Evolutionary conservation across 1,140 invertebrate genomes (phyloP).

Genomic region (Aradophagus sp.): DNA sequence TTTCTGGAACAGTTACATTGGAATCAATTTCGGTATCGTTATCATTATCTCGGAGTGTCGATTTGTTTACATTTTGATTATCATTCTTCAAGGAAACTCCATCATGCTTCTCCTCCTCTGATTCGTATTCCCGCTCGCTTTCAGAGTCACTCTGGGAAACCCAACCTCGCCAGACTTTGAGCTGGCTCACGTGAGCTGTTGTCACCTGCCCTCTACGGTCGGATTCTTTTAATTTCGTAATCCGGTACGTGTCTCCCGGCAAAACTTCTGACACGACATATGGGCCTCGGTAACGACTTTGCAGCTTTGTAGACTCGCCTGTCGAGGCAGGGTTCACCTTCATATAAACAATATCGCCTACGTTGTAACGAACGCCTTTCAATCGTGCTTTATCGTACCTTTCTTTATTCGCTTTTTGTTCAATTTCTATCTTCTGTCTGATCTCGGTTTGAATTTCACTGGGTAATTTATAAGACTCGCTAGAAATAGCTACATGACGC

Average conservation of each 20-base stretch:
- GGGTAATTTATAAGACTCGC: conserved; percentile 21
- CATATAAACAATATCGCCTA: conserved; percentile 10
- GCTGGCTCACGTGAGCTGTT: conserved; percentile 6
- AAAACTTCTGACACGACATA: conserved; percentile 1
- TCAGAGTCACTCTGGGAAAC: no score
- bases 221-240: conserved; percentile 28
- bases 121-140: no score
- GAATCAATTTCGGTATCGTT: no score
- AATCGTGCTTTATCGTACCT: conserved; percentile 25
- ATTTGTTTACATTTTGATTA: no score
- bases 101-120: no score
- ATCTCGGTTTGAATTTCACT: conserved; percentile 9
- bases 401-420: conserved; percentile 26
- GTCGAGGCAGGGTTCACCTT: conserved; percentile 6
- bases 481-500: conserved; percentile 6
- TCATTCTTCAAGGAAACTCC: no score
- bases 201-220: neutral
- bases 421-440: neutral
- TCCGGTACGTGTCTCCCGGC: conserved; percentile 38
- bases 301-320: conserved; percentile 22
- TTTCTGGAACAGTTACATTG: no score
- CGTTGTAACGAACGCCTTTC: conserved; percentile 5
- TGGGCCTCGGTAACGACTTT: conserved; percentile 1
- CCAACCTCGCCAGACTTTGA: neutral
- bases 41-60: no score